These are phyloP conservation scores for Diadema setosum DNA, from an alignment of 35 echinoderm and acorn worm genomes.

Conservation along the genomic window DNA sequence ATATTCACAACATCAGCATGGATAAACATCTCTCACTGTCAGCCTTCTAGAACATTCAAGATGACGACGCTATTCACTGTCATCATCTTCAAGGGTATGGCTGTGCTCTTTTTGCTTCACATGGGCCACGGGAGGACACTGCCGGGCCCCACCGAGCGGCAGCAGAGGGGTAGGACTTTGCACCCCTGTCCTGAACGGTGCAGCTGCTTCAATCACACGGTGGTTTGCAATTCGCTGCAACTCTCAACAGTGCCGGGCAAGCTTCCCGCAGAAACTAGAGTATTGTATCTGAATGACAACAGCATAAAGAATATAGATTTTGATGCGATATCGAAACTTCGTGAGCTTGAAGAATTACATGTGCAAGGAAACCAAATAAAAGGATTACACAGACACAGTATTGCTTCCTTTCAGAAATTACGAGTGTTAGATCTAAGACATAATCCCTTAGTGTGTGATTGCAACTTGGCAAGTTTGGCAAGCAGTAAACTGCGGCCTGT, in stretches of 20 bases:
- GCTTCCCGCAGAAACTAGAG: conserved; percentile 5
- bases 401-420: not conserved
- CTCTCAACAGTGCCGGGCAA: conserved; percentile 31
- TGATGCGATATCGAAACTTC: not conserved
- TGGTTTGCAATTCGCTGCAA: conserved; percentile 10
- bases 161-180: not conserved
- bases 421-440: conserved; percentile 38
- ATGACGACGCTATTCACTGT: not conserved
- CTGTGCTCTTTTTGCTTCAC: not conserved
- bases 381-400: not conserved
- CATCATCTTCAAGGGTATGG: not conserved
- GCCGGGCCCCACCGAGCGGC: not conserved
- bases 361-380: conserved; percentile 36
- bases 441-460: conserved; percentile 53
- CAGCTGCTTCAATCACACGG: conserved; percentile 36
- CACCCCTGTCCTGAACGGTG: conserved; percentile 28
- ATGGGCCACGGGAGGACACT: not conserved
- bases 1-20: too few species aligned
- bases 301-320: not conserved
- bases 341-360: conserved; percentile 41
- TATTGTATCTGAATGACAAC: conserved; percentile 39
- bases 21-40: too few species aligned
- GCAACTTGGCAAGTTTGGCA: not conserved
- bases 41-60: not conserved
- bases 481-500: not conserved